Evolutionary conservation across 2,888 invertebrate genomes (phyloP), one percentile per base, ranked within the genome.

Genomic region (Poecilobothrus nobilitatus): DNA sequence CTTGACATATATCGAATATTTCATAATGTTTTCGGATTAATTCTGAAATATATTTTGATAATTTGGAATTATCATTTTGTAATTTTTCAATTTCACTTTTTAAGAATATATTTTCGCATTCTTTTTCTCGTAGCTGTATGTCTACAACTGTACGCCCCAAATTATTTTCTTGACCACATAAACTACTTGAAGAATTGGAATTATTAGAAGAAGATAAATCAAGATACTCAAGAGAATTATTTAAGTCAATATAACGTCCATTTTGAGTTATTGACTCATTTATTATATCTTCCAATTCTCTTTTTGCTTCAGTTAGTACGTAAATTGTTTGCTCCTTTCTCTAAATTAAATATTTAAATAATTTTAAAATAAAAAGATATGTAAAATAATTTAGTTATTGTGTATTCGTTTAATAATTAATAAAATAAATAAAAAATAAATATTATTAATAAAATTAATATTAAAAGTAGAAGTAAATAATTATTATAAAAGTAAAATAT

Each of bases 131-230:
- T 41, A 82, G 67, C 44, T 81, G 78, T 0, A 80, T 73, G 71
- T 82, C 82, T n/a, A 82, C 72, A 1, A 82, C 81, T 0, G 78
- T 77, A 34, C 72, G 73, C 1, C 76, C 82, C 4, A 82, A 71
- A 27, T 27, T n/a, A 73, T 78, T 81, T 71, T 82, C 82, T 0
- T 81, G 80, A 41, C 79, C 77, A 0, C 71, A 73, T 20, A 76
- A 66, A 33, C 75, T 77, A 12, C 74, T 75, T 0, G 75, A 76
- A 65, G 73, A 73, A 64, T 75, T 77, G 68, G 72, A 70, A 15
- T 70, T 72, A 12, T 74, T 74, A 7, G 75, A 71, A 53, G 75
- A 72, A 0, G 79, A 77, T 12, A 71, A 68, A 68, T 81, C 76
- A 0, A 81, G 70, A 67, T 75, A 74, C 69, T 81, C 81, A 0